Base-by-base conservation (phyloP, 2,888 invertebrate genomes). In the Blomia tropicalis region DNA sequence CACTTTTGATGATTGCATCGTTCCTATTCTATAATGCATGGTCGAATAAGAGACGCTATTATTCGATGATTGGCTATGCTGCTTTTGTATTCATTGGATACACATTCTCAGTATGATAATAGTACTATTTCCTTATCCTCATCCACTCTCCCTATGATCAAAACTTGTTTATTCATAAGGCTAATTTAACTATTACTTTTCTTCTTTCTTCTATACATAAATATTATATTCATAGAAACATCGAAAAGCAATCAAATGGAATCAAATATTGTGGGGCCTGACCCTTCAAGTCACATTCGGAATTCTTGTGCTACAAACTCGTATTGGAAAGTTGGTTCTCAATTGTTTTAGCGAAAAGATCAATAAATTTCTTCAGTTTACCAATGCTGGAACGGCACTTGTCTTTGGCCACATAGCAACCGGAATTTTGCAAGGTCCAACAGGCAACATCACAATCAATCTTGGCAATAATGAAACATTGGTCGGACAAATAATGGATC, bases 381-480 rank as follows among this genome's bases (percentile, higher is more conserved):
- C 88, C 0, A 78, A 83, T 63, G 79, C 80, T 0, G 95, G 93
- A 0, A 83, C 89, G 0, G 78, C 77, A 1, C 92, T 95, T 71
- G 85, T 91, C 0, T 96, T 86, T 70, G 88, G 89, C 0, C 69
- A 69, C 43, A 61, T 72, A 22, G 70, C 69, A 11, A 61, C 66
- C n/a, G 70, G 69, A 3, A 61, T 66, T 4, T 17, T 66, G 14
- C 31, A 36, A 69, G 69, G 27, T 70, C 68, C 41, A 23, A 64
- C 79, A 66, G 75, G 76, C 63, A 82, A 84, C 19, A 92, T 95
- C 72, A 91, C 89, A 0, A 93, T 95, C 73, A 80, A 83, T 22
- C 14, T 56, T n/a, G 56, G 56, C n/a, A 29, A 14, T 36, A 30
- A 14, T 31, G 5, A 17, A 7, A 54, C 22, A 4, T 7, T 22